Evolutionary conservation across 1,140 invertebrate genomes (phyloP).

Genomic region (Mercenaria mercenaria): DNA sequence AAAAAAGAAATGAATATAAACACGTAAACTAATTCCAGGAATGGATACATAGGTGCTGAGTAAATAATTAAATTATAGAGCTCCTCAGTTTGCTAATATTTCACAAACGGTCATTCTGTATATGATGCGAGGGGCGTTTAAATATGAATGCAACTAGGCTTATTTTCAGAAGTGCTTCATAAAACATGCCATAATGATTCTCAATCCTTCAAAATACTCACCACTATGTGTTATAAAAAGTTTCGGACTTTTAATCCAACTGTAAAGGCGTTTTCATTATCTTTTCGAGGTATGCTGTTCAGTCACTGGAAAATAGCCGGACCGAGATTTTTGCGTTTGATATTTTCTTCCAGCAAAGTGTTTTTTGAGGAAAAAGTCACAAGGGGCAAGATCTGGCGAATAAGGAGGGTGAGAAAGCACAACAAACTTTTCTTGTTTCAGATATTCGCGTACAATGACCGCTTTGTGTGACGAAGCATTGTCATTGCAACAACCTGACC

Average conservation of each 20-base stretch:
- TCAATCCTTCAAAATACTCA: no score
- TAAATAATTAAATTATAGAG: no score
- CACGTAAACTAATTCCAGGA: no score
- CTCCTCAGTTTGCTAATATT: no score
- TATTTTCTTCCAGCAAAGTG: not conserved
- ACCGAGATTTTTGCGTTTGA: not conserved
- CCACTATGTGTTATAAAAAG: no score
- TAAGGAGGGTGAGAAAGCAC: slow-evolving; percentile 3
- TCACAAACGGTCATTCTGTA: no score
- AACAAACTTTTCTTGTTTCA: slow-evolving; percentile 27
- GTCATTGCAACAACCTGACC: not conserved
- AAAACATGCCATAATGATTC: no score
- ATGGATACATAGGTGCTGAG: no score
- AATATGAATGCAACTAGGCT: no score
- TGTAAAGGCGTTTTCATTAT: not conserved
- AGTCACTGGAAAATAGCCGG: not conserved
- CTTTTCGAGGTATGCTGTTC: slow-evolving; percentile 27
- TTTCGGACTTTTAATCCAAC: not conserved
- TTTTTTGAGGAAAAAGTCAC: not conserved
- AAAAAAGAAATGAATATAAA: no score
- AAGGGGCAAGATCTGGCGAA: slow-evolving; percentile 15
- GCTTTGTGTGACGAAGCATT: slow-evolving; percentile 1
- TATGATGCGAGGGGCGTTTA: no score
- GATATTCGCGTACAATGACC: slow-evolving; percentile 4
- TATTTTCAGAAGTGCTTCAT: no score